These are phyloP conservation scores for Masticophis lateralis DNA, from an alignment of 2,797 vertebrate species.

Conservation along the genomic window DNA sequence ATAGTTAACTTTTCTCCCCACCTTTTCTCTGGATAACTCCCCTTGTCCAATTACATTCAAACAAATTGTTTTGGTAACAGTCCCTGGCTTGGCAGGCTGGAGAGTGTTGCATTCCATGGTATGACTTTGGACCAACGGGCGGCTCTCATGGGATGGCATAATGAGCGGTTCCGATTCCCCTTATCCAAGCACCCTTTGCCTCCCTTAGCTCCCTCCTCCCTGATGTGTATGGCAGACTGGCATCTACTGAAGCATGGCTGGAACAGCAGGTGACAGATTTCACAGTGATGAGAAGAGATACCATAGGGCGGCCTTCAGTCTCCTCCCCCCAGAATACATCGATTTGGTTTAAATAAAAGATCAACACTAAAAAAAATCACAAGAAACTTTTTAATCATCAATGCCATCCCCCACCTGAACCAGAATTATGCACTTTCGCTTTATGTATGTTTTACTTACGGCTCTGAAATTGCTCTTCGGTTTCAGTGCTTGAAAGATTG, in stretches of 20 bases:
- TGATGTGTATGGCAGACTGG: background rate
- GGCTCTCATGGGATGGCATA: background rate
- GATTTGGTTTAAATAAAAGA: background rate
- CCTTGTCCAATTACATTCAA: background rate
- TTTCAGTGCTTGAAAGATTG: background rate
- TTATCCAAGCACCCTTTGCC: background rate
- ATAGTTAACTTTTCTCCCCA: background rate
- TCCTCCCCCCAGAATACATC: background rate
- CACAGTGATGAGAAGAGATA: background rate
- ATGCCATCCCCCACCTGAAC: background rate
- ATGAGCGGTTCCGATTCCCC: background rate
- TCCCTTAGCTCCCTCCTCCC: background rate
- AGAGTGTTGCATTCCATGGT: background rate
- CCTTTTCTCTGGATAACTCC: background rate
- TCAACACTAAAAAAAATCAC: background rate
- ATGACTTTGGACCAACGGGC: background rate
- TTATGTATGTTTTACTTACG: background rate
- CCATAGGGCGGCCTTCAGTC: background rate
- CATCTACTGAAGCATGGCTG: background rate
- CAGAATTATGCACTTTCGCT: background rate
- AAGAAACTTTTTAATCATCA: background rate
- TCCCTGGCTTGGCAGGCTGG: background rate
- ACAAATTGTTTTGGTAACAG: background rate
- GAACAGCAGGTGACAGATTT: background rate
- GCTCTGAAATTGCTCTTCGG: background rate